A percentile compares a stretch with the other conserved stretches of the same genome.
Conservation (phyloP, 2,113 vertebrate species). For the Alligator mississippiensis region DNA sequence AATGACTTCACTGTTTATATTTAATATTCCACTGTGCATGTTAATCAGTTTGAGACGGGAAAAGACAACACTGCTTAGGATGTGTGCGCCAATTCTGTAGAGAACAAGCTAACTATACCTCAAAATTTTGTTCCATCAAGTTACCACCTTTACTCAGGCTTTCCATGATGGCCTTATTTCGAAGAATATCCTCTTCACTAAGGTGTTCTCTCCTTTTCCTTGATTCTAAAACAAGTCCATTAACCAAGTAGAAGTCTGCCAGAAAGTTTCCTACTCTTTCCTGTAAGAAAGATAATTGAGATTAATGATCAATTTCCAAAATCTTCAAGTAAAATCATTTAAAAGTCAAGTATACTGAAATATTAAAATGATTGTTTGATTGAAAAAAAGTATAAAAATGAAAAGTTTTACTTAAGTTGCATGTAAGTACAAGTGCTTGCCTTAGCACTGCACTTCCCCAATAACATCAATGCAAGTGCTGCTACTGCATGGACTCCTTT, state of each 20-base stretch:
- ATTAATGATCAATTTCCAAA: background rate
- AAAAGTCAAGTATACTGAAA: background rate
- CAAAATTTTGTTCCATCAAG: constrained; percentile 95
- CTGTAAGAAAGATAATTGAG: constrained; percentile 72
- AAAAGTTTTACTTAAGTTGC: background rate
- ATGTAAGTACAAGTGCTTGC: accelerated
- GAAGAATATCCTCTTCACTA: constrained; percentile 97
- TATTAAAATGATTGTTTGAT: background rate
- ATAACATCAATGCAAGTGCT: background rate
- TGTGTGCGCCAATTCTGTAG: background rate
- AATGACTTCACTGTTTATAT: background rate
- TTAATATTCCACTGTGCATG: background rate
- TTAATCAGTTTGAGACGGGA: constrained; percentile 27
- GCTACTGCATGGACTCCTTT: background rate
- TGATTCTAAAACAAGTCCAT: constrained; percentile 96
- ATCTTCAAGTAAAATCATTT: background rate
- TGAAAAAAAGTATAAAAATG: accelerated
- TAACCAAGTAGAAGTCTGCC: constrained; percentile 97
- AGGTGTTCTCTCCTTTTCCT: constrained; percentile 97
- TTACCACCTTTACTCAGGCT: constrained; percentile 98
- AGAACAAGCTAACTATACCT: constrained; percentile 78
- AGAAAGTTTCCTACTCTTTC: constrained; percentile 97
- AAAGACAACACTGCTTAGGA: background rate
- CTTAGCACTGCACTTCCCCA: background rate
- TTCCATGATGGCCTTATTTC: constrained; percentile 99